phyloP scores from a whole-genome alignment of 2,888 invertebrate species.

The Catocala nupta region DNA sequence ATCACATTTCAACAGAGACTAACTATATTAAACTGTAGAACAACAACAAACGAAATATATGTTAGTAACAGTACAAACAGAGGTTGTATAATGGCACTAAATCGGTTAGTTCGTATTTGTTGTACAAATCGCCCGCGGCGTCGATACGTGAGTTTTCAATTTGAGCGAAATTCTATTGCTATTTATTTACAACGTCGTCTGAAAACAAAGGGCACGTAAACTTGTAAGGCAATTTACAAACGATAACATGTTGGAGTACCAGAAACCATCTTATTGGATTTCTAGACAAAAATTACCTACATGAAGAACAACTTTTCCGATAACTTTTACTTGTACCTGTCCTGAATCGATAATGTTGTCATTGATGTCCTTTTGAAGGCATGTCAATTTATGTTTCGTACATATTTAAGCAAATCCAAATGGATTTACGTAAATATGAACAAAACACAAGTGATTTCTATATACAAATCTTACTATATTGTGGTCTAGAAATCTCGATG shows the following conservation, averaged over 20 bases:
- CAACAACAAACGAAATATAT: neutral
- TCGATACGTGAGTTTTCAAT: conserved; percentile 44
- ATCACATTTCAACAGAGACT: too few species aligned
- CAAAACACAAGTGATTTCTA: neutral
- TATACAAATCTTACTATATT: too few species aligned
- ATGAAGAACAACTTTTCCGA: conserved; percentile 33
- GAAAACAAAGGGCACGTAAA: conserved; percentile 46
- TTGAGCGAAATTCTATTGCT: conserved; percentile 41
- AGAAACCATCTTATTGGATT: conserved; percentile 34
- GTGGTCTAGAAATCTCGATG: neutral
- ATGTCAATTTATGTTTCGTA: conserved; percentile 12
- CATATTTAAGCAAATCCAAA: conserved; percentile 8
- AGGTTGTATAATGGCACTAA: conserved; percentile 10
- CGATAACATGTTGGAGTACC: conserved; percentile 36
- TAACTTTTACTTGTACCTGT: conserved; percentile 34
- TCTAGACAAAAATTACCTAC: conserved; percentile 30
- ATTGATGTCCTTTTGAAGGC: conserved; percentile 22
- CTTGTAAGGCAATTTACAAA: conserved; percentile 37
- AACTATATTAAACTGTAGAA: neutral
- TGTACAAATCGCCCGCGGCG: conserved; percentile 28
- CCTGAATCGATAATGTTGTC: conserved; percentile 34
- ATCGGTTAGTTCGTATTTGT: conserved; percentile 31
- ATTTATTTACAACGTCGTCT: conserved; percentile 38
- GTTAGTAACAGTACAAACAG: neutral
- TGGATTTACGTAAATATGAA: too few species aligned